These are phyloP conservation scores for Mylabris sibirica DNA, from an alignment of 2,888 invertebrate genomes.

Conservation along the genomic window DNA sequence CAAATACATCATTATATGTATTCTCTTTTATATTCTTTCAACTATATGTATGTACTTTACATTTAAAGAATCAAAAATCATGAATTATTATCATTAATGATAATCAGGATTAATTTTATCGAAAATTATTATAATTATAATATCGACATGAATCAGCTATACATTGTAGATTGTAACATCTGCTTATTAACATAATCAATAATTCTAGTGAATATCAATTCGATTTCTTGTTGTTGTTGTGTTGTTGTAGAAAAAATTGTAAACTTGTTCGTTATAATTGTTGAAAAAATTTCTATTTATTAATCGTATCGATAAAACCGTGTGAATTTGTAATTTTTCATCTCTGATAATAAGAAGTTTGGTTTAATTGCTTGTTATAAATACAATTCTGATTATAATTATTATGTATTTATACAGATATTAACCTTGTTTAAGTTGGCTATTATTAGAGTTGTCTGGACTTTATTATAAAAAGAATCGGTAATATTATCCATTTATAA, in stretches of 20 bases:
- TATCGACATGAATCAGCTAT: neutral
- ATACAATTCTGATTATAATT: neutral
- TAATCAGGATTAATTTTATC: neutral
- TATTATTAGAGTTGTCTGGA: slow-evolving; percentile 13
- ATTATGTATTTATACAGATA: slow-evolving; percentile 11
- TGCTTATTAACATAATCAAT: slow-evolving; percentile 1
- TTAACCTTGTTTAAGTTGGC: slow-evolving; percentile 11
- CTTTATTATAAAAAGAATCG: neutral
- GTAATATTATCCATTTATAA: neutral
- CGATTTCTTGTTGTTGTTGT: neutral
- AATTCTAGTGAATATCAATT: neutral
- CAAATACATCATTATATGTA: neutral
- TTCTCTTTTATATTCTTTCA: neutral
- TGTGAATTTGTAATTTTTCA: slow-evolving; percentile 15
- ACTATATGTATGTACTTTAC: neutral
- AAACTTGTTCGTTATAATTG: too few species aligned
- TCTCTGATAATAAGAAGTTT: neutral
- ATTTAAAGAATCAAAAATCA: neutral
- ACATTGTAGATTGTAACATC: neutral
- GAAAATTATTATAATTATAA: neutral
- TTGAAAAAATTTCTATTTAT: neutral
- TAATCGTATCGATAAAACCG: slow-evolving; percentile 8
- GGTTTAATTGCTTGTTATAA: slow-evolving; percentile 13
- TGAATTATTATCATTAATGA: neutral
- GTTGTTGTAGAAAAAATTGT: too few species aligned